Evolutionary conservation across 1,140 invertebrate genomes (phyloP), one percentile per base, ranked within the genome.

Genomic region (Augochlora pura): DNA sequence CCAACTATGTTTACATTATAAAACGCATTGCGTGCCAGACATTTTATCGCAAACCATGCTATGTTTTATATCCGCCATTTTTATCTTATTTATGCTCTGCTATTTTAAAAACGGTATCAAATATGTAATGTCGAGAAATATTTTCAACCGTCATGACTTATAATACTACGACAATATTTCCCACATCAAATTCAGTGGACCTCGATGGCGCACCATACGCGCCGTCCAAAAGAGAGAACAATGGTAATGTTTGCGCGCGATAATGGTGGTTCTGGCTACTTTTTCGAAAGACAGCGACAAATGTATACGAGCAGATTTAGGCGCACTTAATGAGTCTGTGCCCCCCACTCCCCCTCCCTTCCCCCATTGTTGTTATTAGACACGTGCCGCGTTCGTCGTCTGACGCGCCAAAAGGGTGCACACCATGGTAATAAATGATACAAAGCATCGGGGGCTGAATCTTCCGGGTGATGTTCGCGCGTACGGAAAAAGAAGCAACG

Each of bases 311-410:
- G 21, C 27, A 71, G 42, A 54, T 82, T 73, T 59, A 64, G 39
- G 32, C 49, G 57, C 63, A 71, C 52, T 79, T 86, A 80, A 85
- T 23, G 42, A 27, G 57, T 49, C 32, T 42, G 42, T 71, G 74
- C 65, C 2, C 16, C 18, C 8, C n/a, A n/a, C n/a, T n/a, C 27
- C 12, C 6, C 12, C 2, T 18, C 18, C 2, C 23, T 4, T 16
- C 21, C 7, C 21, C 9, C 49, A 46, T 64, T 69, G 64, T 70
- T 14, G 39, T 21, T 49, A 14, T 38, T 42, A 64, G 49, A n/a
- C 18, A n/a, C 69, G 80, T 46, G 64, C 57, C 23, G 27, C 63
- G 23, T 64, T 82, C 46, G 39, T 12, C 70, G 21, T 74, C 49
- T 67, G 14, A 18, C 27, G 16, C 21, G 23, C 39, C 21, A 57